Percentiles rank a stretch among this genome's conserved stretches.
These are phyloP conservation scores for Clarias magur DNA, from an alignment of 2,113 vertebrate genomes.

Conservation along the genomic window DNA sequence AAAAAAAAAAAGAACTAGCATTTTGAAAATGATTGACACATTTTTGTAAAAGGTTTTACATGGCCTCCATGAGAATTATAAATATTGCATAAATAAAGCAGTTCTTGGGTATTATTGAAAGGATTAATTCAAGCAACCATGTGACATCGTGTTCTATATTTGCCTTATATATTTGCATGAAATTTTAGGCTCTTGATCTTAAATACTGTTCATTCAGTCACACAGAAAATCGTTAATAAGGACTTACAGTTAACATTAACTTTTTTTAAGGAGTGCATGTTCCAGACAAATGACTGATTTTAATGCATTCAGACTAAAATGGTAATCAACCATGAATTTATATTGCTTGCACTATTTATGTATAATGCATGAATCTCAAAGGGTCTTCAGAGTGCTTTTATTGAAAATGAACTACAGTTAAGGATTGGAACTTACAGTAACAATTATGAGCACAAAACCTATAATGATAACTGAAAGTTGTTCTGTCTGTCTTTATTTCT, in stretches of 20 bases:
- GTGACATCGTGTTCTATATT: neutral
- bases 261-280: neutral
- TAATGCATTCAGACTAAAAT: neutral
- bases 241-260: neutral
- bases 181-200: neutral
- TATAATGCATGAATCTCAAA: neutral
- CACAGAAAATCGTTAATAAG: neutral
- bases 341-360: neutral
- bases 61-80: neutral
- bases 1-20: neutral
- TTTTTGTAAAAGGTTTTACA: neutral
- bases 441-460: neutral
- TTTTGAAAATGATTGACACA: constrained; percentile 4
- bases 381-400: neutral
- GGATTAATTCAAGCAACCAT: neutral
- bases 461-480: neutral
- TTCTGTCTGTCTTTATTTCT: neutral
- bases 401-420: neutral
- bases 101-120: neutral
- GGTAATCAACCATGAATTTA: neutral
- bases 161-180: neutral
- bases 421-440: neutral
- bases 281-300: neutral
- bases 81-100: constrained; percentile 5
- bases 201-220: neutral